phyloP scores from a whole-genome alignment of 64 coral and sea anemone genomes.

The Orbicella faveolata region DNA sequence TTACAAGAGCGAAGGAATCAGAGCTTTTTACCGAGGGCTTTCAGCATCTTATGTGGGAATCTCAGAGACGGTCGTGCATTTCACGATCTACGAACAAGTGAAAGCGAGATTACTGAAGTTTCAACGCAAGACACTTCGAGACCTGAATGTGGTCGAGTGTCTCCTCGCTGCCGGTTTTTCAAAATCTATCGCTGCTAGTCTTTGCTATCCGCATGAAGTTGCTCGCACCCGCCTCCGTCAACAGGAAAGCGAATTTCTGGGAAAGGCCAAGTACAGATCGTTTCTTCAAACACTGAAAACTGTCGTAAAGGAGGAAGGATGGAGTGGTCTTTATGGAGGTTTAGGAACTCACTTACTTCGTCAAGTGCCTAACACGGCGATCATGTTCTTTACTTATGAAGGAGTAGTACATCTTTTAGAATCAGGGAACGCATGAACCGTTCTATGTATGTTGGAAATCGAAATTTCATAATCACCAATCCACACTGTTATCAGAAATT shows the following conservation, averaged over 20 bases:
- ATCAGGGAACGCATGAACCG: not conserved
- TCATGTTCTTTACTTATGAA: slow-evolving; percentile 98
- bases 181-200: slow-evolving; percentile 78
- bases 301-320: slow-evolving; percentile 82
- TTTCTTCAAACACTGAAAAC: slow-evolving; percentile 93
- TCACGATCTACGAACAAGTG: slow-evolving; percentile 86
- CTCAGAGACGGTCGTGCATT: slow-evolving; percentile 93
- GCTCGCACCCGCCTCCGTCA: slow-evolving; percentile 87
- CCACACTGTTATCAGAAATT: not conserved
- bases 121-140: slow-evolving; percentile 55
- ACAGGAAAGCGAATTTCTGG: slow-evolving; percentile 91
- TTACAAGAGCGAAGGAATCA: slow-evolving; percentile 83
- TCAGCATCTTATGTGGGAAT: slow-evolving; percentile 94
- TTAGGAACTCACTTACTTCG: slow-evolving; percentile 82
- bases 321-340: slow-evolving; percentile 79
- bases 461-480: not conserved
- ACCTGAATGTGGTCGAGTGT: slow-evolving; percentile 68
- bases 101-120: slow-evolving; percentile 59
- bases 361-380: slow-evolving; percentile 90
- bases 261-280: slow-evolving; percentile 60
- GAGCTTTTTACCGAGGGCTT: slow-evolving; percentile 89
- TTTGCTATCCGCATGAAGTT: slow-evolving; percentile 96
- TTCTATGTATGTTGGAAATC: not conserved
- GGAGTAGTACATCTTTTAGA: slow-evolving; percentile 74
- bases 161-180: slow-evolving; percentile 86